A percentile compares a stretch with the other conserved stretches of the same genome.
Evolutionary conservation across 2,888 invertebrate genomes (phyloP).

Genomic region (Cantharis rufa): DNA sequence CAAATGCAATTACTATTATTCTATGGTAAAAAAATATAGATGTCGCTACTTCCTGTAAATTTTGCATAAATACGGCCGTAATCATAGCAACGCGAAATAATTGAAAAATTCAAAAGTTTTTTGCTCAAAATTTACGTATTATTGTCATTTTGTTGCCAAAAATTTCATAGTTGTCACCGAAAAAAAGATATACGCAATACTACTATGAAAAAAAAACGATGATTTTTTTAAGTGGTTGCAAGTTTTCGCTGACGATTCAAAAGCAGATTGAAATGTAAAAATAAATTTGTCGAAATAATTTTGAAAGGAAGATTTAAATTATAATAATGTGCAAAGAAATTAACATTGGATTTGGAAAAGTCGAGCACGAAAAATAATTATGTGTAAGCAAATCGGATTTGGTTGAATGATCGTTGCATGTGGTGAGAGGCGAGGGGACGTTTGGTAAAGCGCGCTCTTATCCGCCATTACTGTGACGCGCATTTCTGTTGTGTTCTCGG

Average conservation of each 20-base stretch:
- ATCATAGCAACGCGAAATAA: background rate
- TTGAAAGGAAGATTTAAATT: background rate
- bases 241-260: background rate
- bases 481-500: constrained; percentile 74
- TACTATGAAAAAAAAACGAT: too few relatives aligned
- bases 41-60: background rate
- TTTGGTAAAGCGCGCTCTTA: constrained; percentile 25
- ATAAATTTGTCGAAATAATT: background rate
- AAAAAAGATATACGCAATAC: too few relatives aligned
- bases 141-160: background rate
- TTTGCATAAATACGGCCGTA: background rate
- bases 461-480: constrained; percentile 76
- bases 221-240: background rate
- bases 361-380: background rate
- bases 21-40: background rate
- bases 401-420: background rate
- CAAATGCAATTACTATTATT: too few relatives aligned
- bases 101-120: background rate
- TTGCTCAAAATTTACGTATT: background rate
- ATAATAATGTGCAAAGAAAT: background rate
- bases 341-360: background rate
- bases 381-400: constrained; percentile 9
- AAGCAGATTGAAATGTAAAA: background rate
- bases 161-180: background rate
- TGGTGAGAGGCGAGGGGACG: constrained; percentile 9